A percentile compares a stretch with the other conserved stretches of the same genome.
Evolutionary conservation across 2,113 vertebrate genomes (phyloP).

Genomic region (Hyperoodon ampullatus): DNA sequence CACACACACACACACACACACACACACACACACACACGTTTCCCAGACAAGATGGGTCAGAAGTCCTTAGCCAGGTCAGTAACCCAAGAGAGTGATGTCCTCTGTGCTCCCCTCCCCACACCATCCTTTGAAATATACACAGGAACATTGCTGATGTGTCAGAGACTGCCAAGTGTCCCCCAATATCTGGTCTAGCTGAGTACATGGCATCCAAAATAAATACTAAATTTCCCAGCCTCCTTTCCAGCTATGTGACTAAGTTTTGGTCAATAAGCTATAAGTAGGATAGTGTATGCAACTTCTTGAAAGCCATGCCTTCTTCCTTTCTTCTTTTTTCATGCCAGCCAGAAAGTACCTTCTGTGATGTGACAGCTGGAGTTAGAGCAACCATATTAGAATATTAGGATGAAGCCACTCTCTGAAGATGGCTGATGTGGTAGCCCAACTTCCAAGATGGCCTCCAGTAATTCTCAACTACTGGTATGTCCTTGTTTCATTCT

Average conservation of each 20-base stretch:
- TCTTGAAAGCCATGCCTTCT: background rate
- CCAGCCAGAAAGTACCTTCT: background rate
- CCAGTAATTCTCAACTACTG: background rate
- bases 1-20: background rate
- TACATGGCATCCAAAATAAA: constrained; percentile 1
- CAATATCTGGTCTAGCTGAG: background rate
- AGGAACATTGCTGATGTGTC: background rate
- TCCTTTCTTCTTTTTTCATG: constrained; percentile 27
- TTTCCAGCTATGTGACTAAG: constrained; percentile 18
- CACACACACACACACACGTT: background rate
- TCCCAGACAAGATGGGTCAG: constrained; percentile 32
- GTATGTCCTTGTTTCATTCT: background rate
- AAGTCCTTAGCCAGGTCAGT: constrained; percentile 10
- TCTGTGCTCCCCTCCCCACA: background rate
- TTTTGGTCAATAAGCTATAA: constrained; percentile 1
- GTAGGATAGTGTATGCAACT: background rate
- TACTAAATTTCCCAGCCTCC: background rate
- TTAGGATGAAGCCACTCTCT: background rate
- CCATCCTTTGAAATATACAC: background rate
- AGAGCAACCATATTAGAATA: background rate
- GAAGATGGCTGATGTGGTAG: background rate
- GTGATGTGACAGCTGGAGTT: background rate
- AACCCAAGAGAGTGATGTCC: background rate
- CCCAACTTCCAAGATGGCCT: background rate
- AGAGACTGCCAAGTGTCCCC: background rate